Base-by-base conservation (phyloP, 2,113 vertebrate genomes). In the Zapus hudsonius region DNA sequence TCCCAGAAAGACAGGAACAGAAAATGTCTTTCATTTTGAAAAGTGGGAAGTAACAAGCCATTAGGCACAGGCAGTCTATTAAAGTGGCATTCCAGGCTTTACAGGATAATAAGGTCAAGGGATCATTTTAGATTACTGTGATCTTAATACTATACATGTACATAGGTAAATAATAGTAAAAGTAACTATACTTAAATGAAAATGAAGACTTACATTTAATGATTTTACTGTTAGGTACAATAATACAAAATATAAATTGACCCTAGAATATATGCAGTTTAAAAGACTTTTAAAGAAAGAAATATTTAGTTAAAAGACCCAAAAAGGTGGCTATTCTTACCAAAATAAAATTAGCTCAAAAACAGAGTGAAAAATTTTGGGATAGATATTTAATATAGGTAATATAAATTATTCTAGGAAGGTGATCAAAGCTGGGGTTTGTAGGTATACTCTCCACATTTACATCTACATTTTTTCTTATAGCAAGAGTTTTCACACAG, bases 331-430 rank as follows among this genome's bases (percentile, higher is more conserved):
- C 72, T 69, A 0, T 8, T 5, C 7, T 80, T 16, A 75, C 29
- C 17, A 81, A 67, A 84, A 74, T 70, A 80, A 94, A 76, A 69
- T 20, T 19, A 13, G 88, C 25, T 84, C n/a, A 92, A 73, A 90
- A 90, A 6, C 4, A 27, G 83, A 2, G 87, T 76, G 72, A 89
- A 52, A 4, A 81, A 38, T 66, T 61, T 79, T 40, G 20, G 74
- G 2, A 25, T n/a, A 52, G n/a, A 36, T 52, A 66, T 93, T 61
- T 61, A 74, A 63, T n/a, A 57, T 52, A 52, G 52, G 52, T 61
- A 74, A 63, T n/a, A 57, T 52, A 52, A 15, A 15, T 52, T 52
- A 52, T 15, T 15, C 12, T 15, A 52, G 12, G 52, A 84, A 81
- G 0, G 63, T 93, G 25, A 89, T 63, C 64, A 20, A 72, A 55